Evolutionary conservation across 2,888 invertebrate genomes (phyloP).

Genomic region (Ophraella communa): DNA sequence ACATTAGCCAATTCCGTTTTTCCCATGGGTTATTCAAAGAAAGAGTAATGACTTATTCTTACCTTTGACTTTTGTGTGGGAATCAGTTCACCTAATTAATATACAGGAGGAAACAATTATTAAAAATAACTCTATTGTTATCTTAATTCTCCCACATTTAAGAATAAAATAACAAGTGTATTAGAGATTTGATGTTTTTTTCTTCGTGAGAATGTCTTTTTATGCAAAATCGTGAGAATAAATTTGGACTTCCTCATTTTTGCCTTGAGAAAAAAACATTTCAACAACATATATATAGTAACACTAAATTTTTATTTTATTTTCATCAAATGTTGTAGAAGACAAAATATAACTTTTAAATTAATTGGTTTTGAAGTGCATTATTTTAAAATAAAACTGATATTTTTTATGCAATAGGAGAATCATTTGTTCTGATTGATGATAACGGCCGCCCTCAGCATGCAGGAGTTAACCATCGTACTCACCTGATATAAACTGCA

Average conservation of each 20-base stretch:
- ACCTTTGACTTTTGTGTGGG: slow-evolving; percentile 50
- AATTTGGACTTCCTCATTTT: slow-evolving; percentile 37
- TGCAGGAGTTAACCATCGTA: no score
- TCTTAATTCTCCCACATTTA: slow-evolving; percentile 55
- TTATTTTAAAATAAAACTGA: no score
- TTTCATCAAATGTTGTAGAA: no score
- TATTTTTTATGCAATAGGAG: no score
- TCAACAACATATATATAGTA: slow-evolving; percentile 2
- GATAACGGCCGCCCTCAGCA: no score
- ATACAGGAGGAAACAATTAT: slow-evolving; percentile 59
- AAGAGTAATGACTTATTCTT: slow-evolving; percentile 32
- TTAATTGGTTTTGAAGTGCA: no score
- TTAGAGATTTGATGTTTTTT: slow-evolving; percentile 46
- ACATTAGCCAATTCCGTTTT: slow-evolving; percentile 32
- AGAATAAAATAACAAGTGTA: slow-evolving; percentile 48
- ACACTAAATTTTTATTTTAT: no score
- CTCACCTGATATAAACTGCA: no score
- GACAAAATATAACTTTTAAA: no score
- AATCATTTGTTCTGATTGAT: no score
- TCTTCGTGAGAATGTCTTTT: slow-evolving; percentile 45
- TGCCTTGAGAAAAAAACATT: slow-evolving; percentile 10
- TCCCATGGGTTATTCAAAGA: slow-evolving; percentile 30
- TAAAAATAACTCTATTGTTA: slow-evolving; percentile 58
- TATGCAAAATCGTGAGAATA: slow-evolving; percentile 35
- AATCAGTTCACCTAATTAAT: slow-evolving; percentile 60